These are phyloP conservation scores for Oryzaephilus surinamensis DNA, from an alignment of 1,140 invertebrate species.

Conservation along the genomic window DNA sequence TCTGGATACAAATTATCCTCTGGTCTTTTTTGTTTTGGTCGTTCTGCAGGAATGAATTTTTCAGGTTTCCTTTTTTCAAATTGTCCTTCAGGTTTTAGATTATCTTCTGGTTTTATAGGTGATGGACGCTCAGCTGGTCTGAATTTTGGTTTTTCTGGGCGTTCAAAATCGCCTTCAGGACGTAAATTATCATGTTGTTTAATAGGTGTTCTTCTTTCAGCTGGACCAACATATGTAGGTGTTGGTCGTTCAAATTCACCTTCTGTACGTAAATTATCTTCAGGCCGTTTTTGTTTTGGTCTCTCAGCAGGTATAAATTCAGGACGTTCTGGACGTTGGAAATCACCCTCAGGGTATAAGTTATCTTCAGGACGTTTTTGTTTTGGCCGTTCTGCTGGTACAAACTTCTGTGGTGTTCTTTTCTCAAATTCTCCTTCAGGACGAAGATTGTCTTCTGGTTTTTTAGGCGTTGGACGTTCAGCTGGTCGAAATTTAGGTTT, in stretches of 20 bases:
- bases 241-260: conserved; percentile 46
- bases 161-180: conserved; percentile 48
- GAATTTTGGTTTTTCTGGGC: too few relatives aligned
- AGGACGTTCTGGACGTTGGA: conserved; percentile 44
- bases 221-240: conserved; percentile 33
- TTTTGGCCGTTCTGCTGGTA: conserved; percentile 35
- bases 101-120: too few relatives aligned
- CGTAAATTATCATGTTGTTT: conserved; percentile 45
- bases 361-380: conserved; percentile 38
- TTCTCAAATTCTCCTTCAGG: conserved; percentile 43
- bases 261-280: conserved; percentile 54
- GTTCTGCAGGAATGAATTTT: too few relatives aligned
- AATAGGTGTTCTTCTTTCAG: conserved; percentile 30
- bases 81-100: too few relatives aligned
- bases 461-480: conserved; percentile 37
- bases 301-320: conserved; percentile 45
- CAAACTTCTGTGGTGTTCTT: conserved; percentile 18
- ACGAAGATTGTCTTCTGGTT: conserved; percentile 39
- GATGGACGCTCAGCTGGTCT: too few relatives aligned
- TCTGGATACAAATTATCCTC: too few relatives aligned
- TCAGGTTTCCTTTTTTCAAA: conserved; percentile 39
- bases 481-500: conserved; percentile 39
- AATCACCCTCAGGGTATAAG: conserved; percentile 38
- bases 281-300: conserved; percentile 43
- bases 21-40: too few relatives aligned